A percentile compares a stretch with the other conserved stretches of the same genome.
Evolutionary conservation across 64 coral and sea anemone genomes (phyloP).

Genomic region (Stylophora pistillata): DNA sequence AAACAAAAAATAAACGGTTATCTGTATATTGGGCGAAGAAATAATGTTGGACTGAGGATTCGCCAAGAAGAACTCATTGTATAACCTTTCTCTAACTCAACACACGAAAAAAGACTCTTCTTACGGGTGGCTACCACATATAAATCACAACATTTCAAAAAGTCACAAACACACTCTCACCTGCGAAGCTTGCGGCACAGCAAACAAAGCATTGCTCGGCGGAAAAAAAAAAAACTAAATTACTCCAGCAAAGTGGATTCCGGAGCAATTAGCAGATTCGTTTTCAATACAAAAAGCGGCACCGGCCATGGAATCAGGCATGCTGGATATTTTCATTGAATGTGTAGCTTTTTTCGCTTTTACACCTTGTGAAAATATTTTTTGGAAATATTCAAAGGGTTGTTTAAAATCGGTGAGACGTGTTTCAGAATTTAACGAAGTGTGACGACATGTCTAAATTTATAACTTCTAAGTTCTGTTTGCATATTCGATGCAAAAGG

Average conservation of each 20-base stretch:
- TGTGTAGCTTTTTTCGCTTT: background rate
- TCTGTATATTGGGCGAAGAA: too few species aligned
- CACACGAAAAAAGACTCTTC: background rate
- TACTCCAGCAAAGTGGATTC: background rate
- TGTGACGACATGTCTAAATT: conserved; percentile 46
- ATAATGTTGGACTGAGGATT: too few species aligned
- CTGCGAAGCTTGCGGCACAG: background rate
- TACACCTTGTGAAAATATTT: background rate
- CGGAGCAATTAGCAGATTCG: background rate
- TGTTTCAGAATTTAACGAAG: background rate
- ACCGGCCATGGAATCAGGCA: background rate
- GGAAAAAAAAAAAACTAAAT: background rate
- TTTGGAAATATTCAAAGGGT: conserved; percentile 19
- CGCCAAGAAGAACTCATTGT: too few species aligned
- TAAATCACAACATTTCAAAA: conserved; percentile 17
- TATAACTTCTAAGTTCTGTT: background rate
- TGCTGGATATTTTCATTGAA: background rate
- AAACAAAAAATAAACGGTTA: too few species aligned
- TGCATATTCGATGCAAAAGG: conserved; percentile 22
- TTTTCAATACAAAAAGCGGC: background rate
- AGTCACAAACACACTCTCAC: background rate
- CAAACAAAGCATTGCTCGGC: conserved; percentile 28
- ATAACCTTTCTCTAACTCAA: too few species aligned
- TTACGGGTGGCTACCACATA: background rate
- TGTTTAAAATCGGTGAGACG: conserved; percentile 1